phyloP scores from a whole-genome alignment of 2,113 vertebrate species.

The Xiphophorus maculatus region DNA sequence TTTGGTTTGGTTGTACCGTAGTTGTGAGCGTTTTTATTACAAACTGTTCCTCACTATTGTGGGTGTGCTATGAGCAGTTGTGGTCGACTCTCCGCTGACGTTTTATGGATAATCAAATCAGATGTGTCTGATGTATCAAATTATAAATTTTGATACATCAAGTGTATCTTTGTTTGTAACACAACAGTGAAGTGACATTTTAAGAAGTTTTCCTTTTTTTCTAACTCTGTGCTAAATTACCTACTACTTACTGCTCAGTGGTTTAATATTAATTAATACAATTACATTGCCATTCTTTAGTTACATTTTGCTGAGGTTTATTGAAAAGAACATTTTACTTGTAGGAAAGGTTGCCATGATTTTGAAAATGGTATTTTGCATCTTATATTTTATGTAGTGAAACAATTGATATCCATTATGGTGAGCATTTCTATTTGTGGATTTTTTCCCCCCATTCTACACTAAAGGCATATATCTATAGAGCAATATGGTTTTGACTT shows the following conservation, averaged over 20 bases:
- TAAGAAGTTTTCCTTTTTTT: neutral
- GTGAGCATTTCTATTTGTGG: neutral
- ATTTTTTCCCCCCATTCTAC: neutral
- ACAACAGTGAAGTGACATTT: neutral
- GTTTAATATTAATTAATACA: neutral
- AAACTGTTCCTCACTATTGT: too few species aligned
- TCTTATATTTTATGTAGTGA: neutral
- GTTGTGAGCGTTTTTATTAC: too few species aligned
- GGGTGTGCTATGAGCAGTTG: too few species aligned
- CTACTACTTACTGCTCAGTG: neutral
- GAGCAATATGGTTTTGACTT: neutral
- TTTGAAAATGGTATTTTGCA: neutral
- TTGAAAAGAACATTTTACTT: neutral
- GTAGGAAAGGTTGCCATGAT: neutral
- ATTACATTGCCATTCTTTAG: neutral
- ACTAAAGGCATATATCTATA: neutral
- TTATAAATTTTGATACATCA: too few species aligned
- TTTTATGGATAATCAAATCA: too few species aligned
- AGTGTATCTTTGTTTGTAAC: neutral
- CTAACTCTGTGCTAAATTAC: neutral
- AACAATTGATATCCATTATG: neutral
- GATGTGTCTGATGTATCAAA: too few species aligned
- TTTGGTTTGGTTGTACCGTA: too few species aligned
- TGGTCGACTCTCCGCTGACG: too few species aligned
- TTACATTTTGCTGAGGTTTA: neutral